These are phyloP conservation scores for Periophthalmus magnuspinnatus DNA, from an alignment of 2,797 vertebrate genomes.

Conservation along the genomic window DNA sequence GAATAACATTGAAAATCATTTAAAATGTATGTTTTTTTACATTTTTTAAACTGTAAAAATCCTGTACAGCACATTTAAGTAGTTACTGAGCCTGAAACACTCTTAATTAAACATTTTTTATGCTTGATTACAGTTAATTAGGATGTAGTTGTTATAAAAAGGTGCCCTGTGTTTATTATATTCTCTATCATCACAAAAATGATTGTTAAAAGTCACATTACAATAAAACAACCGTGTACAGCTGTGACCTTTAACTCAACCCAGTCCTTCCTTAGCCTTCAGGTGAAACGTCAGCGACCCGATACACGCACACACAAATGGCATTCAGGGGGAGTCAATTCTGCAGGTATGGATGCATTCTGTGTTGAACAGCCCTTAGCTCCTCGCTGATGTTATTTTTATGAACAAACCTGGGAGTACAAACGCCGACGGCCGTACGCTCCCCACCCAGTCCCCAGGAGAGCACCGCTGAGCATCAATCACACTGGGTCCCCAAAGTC, in stretches of 20 bases:
- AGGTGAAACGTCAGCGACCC: slow-evolving; percentile 38
- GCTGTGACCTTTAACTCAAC: not conserved
- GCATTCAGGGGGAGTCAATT: slow-evolving; percentile 20
- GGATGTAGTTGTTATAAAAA: no score
- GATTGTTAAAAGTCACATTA: not conserved
- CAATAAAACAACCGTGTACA: not conserved
- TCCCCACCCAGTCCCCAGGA: slow-evolving; percentile 32
- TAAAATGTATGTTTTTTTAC: no score
- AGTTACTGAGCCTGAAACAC: no score
- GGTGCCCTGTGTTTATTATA: not conserved
- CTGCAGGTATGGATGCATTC: slow-evolving; percentile 23
- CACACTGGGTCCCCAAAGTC: slow-evolving; percentile 30
- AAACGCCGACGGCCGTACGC: slow-evolving; percentile 24
- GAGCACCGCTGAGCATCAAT: slow-evolving; percentile 51
- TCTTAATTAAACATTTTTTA: no score
- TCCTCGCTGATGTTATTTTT: slow-evolving; percentile 18
- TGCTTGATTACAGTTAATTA: no score
- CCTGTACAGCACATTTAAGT: no score
- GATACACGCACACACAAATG: slow-evolving; percentile 35
- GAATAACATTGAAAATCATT: no score
- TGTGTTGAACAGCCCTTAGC: slow-evolving; percentile 11
- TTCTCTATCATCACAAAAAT: not conserved
- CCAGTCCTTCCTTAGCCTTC: slow-evolving; percentile 28
- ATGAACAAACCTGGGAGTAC: slow-evolving; percentile 15
- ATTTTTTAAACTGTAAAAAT: no score